Percentiles rank a stretch among this genome's conserved stretches.
Conservation (phyloP, 2,113 vertebrate genomes). For the Lepisosteus osseus region DNA sequence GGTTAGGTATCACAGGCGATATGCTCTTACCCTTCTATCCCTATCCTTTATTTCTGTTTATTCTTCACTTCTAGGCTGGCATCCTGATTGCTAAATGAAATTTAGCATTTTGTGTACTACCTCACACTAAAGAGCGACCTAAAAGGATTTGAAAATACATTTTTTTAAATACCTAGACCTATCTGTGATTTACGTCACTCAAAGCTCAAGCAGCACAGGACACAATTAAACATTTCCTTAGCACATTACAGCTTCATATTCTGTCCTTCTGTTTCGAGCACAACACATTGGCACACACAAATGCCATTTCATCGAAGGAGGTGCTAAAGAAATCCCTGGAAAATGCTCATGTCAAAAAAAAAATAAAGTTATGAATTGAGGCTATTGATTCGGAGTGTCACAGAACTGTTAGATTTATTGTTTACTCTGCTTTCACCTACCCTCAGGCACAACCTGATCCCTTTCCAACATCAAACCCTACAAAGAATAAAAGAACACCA, state of each 20-base stretch:
- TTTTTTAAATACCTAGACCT: background rate
- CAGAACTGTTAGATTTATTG: conserved; percentile 65
- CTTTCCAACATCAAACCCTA: conserved; percentile 54
- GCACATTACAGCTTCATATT: too few species aligned
- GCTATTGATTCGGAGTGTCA: conserved; percentile 17
- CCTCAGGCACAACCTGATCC: conserved; percentile 65
- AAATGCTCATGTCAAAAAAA: too few species aligned
- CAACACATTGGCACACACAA: too few species aligned
- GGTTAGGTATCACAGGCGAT: background rate
- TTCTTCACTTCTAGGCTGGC: conserved; percentile 55
- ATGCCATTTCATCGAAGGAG: background rate
- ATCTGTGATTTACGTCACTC: too few species aligned
- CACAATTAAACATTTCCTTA: too few species aligned
- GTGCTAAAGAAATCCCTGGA: background rate
- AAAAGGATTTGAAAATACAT: background rate
- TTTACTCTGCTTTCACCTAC: conserved; percentile 65
- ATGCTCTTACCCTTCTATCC: conserved; percentile 4
- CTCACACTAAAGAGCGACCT: background rate
- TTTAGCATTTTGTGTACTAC: conserved; percentile 44
- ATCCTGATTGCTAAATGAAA: conserved; percentile 53
- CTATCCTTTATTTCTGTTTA: conserved; percentile 49
- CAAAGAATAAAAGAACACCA: conserved; percentile 20
- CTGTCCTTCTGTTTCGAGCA: too few species aligned
- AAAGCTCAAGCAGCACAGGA: too few species aligned
- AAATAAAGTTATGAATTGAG: conserved; percentile 32